Conservation (phyloP, 1,140 invertebrate species). For the Brachionus asplanchnoidis region DNA sequence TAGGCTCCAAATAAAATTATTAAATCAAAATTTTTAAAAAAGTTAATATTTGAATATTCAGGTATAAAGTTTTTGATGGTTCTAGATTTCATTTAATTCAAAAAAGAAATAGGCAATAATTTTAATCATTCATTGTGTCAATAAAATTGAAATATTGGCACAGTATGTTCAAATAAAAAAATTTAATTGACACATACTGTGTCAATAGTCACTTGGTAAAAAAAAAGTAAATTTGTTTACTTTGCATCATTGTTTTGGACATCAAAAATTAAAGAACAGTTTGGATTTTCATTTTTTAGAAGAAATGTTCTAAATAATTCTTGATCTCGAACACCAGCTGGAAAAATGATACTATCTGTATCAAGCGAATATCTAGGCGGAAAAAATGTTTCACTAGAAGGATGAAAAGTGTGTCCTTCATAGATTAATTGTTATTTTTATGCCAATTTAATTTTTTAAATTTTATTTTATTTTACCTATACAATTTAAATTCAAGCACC, state of each 20-base stretch:
- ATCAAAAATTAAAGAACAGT: not conserved
- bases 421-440: not conserved
- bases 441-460: not conserved
- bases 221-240: not conserved
- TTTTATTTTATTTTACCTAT: constrained; percentile 46
- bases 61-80: no score
- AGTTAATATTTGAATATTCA: no score
- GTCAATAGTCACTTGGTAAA: no score
- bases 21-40: no score
- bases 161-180: no score
- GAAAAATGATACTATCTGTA: constrained; percentile 48
- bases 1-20: no score
- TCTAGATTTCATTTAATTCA: no score
- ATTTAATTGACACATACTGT: no score
- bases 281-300: constrained; percentile 48
- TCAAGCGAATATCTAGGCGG: constrained; percentile 47
- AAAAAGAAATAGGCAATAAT: no score
- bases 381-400: constrained; percentile 53
- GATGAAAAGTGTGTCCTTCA: constrained; percentile 54
- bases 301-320: constrained; percentile 50
- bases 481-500: constrained; percentile 52
- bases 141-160: no score
- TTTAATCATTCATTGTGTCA: no score
- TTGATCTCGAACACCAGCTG: constrained; percentile 51
- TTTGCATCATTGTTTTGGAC: not conserved